Evolutionary conservation across 1,140 invertebrate species (phyloP).

Genomic region (Tenebrio molitor): DNA sequence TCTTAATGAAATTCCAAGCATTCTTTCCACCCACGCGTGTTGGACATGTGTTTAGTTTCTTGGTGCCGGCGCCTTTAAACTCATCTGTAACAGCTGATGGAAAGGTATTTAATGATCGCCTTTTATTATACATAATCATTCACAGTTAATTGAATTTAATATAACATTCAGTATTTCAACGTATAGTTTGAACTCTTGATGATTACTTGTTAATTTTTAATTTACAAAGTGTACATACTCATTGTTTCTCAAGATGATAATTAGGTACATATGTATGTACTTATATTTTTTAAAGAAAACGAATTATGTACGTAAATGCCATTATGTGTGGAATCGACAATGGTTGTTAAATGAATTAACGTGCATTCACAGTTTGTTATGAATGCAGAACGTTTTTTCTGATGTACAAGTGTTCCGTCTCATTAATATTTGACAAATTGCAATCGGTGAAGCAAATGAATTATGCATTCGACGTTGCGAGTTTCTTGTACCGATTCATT

Average conservation of each 20-base stretch:
- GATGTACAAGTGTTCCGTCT: constrained; percentile 6
- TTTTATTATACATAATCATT: too few relatives aligned
- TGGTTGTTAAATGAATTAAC: background rate
- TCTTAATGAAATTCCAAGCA: constrained; percentile 49
- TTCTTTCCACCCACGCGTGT: constrained; percentile 43
- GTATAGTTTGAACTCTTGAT: constrained; percentile 18
- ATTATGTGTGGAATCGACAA: too few relatives aligned
- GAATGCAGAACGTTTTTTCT: constrained; percentile 10
- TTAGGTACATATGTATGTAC: too few relatives aligned
- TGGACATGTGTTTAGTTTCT: constrained; percentile 49
- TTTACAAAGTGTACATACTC: too few relatives aligned
- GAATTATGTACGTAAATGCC: too few relatives aligned
- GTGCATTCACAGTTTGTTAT: background rate
- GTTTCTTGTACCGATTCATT: constrained; percentile 13
- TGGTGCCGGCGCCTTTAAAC: constrained; percentile 15
- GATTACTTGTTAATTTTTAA: too few relatives aligned
- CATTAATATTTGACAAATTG: constrained; percentile 38
- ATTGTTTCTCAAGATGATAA: too few relatives aligned
- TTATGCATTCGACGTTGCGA: constrained; percentile 12
- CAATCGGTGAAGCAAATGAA: constrained; percentile 24
- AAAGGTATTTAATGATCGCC: constrained; percentile 44
- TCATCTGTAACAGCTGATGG: constrained; percentile 21
- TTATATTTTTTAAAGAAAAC: too few relatives aligned
- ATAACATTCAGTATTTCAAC: constrained; percentile 1
- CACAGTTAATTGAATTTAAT: constrained; percentile 10